Conservation (phyloP, 2,888 invertebrate species). For the Diaperis boleti region DNA sequence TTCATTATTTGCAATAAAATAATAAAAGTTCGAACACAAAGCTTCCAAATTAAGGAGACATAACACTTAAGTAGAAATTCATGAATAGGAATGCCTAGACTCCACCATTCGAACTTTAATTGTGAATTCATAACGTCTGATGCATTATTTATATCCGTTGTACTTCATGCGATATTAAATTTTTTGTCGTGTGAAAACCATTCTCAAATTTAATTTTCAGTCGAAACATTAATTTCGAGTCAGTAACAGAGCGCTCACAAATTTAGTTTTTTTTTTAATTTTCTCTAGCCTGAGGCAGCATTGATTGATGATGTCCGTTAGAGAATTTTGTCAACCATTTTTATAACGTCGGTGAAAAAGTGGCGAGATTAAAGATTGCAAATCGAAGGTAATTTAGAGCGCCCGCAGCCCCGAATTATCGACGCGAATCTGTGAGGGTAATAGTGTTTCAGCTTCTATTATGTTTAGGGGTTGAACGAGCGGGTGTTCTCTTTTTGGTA, state of each 20-base stretch:
- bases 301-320: conserved; percentile 21
- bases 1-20: too few relatives aligned
- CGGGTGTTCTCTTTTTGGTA: conserved; percentile 17
- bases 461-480: conserved; percentile 23
- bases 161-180: not conserved
- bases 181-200: conserved; percentile 1
- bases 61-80: too few relatives aligned
- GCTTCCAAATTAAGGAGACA: too few relatives aligned
- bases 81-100: not conserved
- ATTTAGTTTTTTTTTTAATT: conserved; percentile 21
- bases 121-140: conserved; percentile 4
- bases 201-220: conserved; percentile 8
- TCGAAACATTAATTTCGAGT: conserved; percentile 18
- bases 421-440: conserved; percentile 3
- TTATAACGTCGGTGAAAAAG: conserved; percentile 9
- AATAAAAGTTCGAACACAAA: too few relatives aligned
- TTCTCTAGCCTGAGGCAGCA: conserved; percentile 2
- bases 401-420: conserved; percentile 1
- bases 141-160: conserved; percentile 20
- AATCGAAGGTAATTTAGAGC: conserved; percentile 26
- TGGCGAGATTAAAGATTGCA: conserved; percentile 14
- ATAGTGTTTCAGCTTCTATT: conserved; percentile 26
- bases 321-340: conserved; percentile 5
- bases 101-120: not conserved
- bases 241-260: conserved; percentile 4